These are phyloP conservation scores for Salvelinus namaycush DNA, from an alignment of 2,113 vertebrate genomes.

Conservation along the genomic window DNA sequence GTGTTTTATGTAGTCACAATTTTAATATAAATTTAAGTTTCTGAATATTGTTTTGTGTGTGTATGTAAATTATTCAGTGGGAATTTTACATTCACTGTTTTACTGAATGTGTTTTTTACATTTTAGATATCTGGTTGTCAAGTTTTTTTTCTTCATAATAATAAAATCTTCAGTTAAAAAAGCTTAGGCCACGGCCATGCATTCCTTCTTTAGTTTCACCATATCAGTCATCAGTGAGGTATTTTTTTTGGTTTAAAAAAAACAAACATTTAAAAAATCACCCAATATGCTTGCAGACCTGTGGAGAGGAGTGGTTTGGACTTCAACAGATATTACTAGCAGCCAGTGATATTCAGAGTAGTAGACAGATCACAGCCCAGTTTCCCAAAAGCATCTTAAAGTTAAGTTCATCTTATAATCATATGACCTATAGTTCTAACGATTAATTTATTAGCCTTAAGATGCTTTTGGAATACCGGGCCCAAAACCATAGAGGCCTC, in stretches of 20 bases:
- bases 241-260: background rate
- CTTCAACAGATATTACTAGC: background rate
- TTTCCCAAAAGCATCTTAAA: too few relatives aligned
- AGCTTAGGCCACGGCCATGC: background rate
- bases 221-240: background rate
- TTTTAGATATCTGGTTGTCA: background rate
- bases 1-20: background rate
- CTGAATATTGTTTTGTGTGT: background rate
- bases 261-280: background rate
- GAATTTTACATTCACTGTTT: constrained; percentile 2
- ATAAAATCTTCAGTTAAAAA: background rate
- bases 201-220: background rate
- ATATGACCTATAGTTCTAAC: too few relatives aligned
- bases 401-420: too few relatives aligned
- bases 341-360: too few relatives aligned
- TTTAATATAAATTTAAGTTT: constrained; percentile 14
- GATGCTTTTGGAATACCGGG: too few relatives aligned
- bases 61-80: constrained; percentile 2
- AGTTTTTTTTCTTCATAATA: background rate
- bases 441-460: too few relatives aligned
- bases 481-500: too few relatives aligned
- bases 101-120: constrained; percentile 17
- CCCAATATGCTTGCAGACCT: background rate
- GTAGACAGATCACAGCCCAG: too few relatives aligned
- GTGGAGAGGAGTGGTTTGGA: background rate